Percentiles rank a stretch among this genome's conserved stretches.
These are phyloP conservation scores for Pseudopodoces humilis DNA, from an alignment of 2,113 vertebrate species.

Conservation along the genomic window DNA sequence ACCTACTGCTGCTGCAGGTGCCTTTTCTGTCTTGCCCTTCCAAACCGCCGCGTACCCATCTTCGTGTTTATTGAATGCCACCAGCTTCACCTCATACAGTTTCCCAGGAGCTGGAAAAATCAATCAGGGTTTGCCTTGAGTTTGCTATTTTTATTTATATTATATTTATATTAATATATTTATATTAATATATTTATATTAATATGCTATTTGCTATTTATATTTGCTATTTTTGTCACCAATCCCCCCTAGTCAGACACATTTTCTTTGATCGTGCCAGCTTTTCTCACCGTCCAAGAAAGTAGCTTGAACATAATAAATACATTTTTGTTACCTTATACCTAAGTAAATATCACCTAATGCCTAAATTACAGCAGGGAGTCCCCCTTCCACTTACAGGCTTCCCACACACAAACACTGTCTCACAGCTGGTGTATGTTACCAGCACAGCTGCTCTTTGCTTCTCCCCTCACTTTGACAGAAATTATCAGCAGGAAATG, in stretches of 20 bases:
- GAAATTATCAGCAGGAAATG: background rate
- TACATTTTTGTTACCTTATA: background rate
- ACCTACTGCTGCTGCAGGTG: conserved; percentile 69
- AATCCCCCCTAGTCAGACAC: background rate
- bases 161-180: no score
- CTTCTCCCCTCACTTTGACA: background rate
- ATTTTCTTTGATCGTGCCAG: background rate
- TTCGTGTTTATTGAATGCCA: conserved; percentile 89
- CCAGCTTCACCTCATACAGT: conserved; percentile 91
- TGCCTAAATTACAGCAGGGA: background rate
- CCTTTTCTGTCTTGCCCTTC: conserved; percentile 92
- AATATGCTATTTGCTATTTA: no score
- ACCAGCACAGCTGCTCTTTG: background rate
- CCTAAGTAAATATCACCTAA: background rate
- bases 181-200: no score
- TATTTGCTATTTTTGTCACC: background rate
- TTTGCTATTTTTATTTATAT: background rate
- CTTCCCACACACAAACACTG: background rate
- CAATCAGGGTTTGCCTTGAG: background rate
- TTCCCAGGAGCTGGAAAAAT: conserved; percentile 81
- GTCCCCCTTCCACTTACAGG: background rate
- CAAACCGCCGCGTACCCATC: conserved; percentile 90
- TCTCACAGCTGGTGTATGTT: background rate
- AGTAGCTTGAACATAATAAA: background rate
- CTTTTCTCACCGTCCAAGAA: background rate